These are phyloP conservation scores for Pteropus alecto DNA, from an alignment of 2,113 vertebrate species.

Conservation along the genomic window DNA sequence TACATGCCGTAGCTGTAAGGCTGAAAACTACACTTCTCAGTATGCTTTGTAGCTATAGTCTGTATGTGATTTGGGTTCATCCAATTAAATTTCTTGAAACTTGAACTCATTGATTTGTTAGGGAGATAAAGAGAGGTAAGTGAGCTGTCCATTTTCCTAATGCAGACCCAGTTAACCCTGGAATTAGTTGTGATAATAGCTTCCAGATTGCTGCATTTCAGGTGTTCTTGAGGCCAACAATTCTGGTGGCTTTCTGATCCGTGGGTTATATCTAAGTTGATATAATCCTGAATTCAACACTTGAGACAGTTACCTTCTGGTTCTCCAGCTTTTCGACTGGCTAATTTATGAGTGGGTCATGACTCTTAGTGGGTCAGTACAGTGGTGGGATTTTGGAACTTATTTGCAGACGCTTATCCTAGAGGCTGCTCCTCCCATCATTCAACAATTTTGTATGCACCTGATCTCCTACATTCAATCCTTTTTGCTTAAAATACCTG, in stretches of 20 bases:
- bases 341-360: not conserved
- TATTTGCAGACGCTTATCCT: not conserved
- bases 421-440: not conserved
- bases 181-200: not conserved
- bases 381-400: not conserved
- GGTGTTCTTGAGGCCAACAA: not conserved
- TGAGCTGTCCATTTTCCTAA: not conserved
- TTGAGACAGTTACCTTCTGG: not conserved
- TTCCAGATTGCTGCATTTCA: not conserved
- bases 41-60: not conserved
- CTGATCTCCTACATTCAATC: not conserved
- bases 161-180: not conserved
- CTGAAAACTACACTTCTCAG: constrained; percentile 29
- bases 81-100: not conserved
- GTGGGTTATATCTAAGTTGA: not conserved
- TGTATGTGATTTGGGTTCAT: not conserved
- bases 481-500: not conserved
- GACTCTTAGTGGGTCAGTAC: not conserved
- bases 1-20: not conserved
- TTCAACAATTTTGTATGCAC: not conserved
- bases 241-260: not conserved
- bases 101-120: not conserved
- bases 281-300: not conserved
- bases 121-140: not conserved
- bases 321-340: constrained; percentile 4